Evolutionary conservation across 2,888 invertebrate genomes (phyloP), one percentile per base, ranked within the genome.

Genomic region (Julus scandinavius): DNA sequence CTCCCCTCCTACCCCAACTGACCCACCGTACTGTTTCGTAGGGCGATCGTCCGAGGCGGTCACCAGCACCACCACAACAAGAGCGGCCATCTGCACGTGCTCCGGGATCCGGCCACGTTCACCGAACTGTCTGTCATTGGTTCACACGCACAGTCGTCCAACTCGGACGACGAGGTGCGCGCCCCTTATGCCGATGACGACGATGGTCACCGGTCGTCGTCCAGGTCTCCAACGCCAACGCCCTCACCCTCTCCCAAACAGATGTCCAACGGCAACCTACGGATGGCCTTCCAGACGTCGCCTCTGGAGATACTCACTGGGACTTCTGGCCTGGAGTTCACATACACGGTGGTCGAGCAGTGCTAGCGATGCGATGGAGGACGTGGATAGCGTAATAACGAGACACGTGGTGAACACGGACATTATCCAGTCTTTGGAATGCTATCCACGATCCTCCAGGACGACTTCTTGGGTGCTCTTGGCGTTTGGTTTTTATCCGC

Each of bases 61-160:
- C 88, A 88, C 50, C 41, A 72, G 17, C 58, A 87, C 63, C 63
- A 58, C 29, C 54, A 85, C 49, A 7, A 45, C 80, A 49, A 80
- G 29, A 72, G 38, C 17, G 72, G 86, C 38, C 86, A 86, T 4
- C 80, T 88, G 72, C 86, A 88, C 63, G 88, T 88, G 58, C 20
- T 88, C 9, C n/a, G 88, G 29, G 88, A 88, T 17, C 88, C 86
- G 49, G 63, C 88, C 38, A 88, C 88, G 45, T 85, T 88, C 45
- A 88, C 88, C 49, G 88, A 88, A 86, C 86, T 88, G 54, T 88
- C 88, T 3, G 88, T 86, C 41, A 80, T 88, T 49, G 88, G 45
- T 9, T 88, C 72, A 2, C 86, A 86, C 15, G 86, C 58, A 13
- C 86, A 63, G 49, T 88, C 88, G 38, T 88, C 86, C 41, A 86